Conservation (phyloP, 2,888 invertebrate genomes). For the Apantesis nais region DNA sequence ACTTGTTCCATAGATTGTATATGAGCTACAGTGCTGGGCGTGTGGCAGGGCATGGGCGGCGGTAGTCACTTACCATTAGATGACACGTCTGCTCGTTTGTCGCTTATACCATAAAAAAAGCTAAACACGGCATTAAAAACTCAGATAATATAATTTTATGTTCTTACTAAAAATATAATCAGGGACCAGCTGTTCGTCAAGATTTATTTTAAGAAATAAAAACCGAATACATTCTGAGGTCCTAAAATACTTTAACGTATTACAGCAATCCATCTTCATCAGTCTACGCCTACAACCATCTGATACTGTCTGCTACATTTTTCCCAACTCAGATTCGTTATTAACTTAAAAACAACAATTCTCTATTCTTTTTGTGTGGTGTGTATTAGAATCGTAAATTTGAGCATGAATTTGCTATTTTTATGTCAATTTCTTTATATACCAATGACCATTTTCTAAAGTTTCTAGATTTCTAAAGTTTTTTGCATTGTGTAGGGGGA, state of each 20-base stretch:
- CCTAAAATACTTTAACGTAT: conserved; percentile 5
- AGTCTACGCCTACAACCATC: conserved; percentile 38
- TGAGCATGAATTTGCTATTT: not conserved
- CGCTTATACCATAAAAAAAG: no score
- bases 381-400: not conserved
- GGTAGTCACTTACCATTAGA: no score
- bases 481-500: no score
- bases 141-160: not conserved
- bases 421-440: not conserved
- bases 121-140: not conserved
- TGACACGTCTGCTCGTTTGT: no score
- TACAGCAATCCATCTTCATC: conserved; percentile 40
- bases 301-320: conserved; percentile 31
- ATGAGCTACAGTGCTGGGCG: no score
- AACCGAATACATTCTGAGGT: conserved; percentile 6
- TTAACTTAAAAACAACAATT: conserved; percentile 12
- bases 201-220: not conserved
- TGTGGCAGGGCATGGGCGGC: no score
- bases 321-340: conserved; percentile 16
- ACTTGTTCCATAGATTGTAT: no score
- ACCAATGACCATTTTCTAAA: no score
- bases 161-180: not conserved
- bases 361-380: not conserved
- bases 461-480: no score
- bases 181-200: not conserved